phyloP scores from a whole-genome alignment of 2,797 vertebrate genomes.

The Smutsia gigantea region DNA sequence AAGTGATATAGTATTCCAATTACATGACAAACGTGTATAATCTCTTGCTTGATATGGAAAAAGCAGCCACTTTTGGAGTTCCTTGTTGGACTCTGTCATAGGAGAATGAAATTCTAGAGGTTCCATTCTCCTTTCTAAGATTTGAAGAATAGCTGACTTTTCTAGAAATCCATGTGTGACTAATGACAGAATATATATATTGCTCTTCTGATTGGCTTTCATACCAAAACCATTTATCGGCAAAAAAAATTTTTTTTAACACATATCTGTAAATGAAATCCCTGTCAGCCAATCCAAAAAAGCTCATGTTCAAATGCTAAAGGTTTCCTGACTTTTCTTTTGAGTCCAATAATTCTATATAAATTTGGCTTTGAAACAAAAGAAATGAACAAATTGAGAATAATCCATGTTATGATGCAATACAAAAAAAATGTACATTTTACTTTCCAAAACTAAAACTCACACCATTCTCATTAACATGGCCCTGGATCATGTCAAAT shows the following conservation, averaged over 20 bases:
- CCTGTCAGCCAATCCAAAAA: not conserved
- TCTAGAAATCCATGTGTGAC: constrained; percentile 18
- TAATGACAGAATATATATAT: not conserved
- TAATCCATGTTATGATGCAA: not conserved
- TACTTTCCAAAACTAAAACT: constrained; percentile 15
- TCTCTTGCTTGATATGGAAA: not conserved
- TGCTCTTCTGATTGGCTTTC: not conserved
- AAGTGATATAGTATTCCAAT: constrained; percentile 65
- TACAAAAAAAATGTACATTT: not conserved
- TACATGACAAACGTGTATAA: constrained; percentile 1
- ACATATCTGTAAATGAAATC: not conserved
- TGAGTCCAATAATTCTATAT: not conserved
- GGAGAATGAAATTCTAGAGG: constrained; percentile 28
- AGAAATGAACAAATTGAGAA: not conserved
- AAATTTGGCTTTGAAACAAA: not conserved
- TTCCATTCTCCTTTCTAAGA: not conserved
- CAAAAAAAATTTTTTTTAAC: not conserved
- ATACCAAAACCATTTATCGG: not conserved
- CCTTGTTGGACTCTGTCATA: not conserved
- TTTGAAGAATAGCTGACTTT: constrained; percentile 11
- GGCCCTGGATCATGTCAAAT: not conserved
- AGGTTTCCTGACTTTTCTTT: not conserved
- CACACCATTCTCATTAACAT: not conserved
- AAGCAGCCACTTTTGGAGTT: not conserved
- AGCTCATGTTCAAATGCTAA: not conserved